These are phyloP conservation scores for Perdita meconis DNA, from an alignment of 2,888 invertebrate genomes.

Conservation along the genomic window DNA sequence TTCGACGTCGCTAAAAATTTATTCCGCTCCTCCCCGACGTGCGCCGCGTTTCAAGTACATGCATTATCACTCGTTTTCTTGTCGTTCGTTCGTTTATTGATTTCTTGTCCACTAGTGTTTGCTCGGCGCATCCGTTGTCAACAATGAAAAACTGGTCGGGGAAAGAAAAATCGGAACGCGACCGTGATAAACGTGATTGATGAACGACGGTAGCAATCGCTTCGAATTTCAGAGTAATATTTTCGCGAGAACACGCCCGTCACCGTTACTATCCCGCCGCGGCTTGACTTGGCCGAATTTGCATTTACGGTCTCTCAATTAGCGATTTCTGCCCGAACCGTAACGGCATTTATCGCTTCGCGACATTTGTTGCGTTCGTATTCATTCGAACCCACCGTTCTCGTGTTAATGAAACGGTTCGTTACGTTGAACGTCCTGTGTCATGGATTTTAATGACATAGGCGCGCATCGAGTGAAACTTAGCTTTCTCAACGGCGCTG, in stretches of 20 bases:
- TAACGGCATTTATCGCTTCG: not conserved
- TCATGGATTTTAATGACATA: too few species aligned
- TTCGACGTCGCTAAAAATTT: not conserved
- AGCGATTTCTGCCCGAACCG: constrained; percentile 43
- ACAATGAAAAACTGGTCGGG: constrained; percentile 49
- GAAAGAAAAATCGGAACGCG: constrained; percentile 49
- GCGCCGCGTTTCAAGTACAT: constrained; percentile 21
- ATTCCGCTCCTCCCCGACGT: not conserved
- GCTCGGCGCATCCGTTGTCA: constrained; percentile 53
- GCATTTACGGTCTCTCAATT: constrained; percentile 73
- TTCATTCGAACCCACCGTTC: constrained; percentile 10
- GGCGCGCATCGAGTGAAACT: too few species aligned
- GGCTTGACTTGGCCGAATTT: constrained; percentile 65
- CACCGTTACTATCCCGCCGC: constrained; percentile 16
- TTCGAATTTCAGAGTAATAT: constrained; percentile 68
- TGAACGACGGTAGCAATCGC: constrained; percentile 65
- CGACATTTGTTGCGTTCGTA: not conserved
- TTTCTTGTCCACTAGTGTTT: constrained; percentile 52
- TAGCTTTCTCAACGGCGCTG: too few species aligned
- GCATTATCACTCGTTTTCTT: constrained; percentile 37
- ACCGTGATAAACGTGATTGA: constrained; percentile 69
- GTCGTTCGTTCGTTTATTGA: constrained; percentile 59
- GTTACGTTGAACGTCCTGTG: not conserved
- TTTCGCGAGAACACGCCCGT: constrained; percentile 48
- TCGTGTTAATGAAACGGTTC: constrained; percentile 9